These are phyloP conservation scores for Mixornis gularis DNA, from an alignment of 2,113 vertebrate species.

Conservation along the genomic window DNA sequence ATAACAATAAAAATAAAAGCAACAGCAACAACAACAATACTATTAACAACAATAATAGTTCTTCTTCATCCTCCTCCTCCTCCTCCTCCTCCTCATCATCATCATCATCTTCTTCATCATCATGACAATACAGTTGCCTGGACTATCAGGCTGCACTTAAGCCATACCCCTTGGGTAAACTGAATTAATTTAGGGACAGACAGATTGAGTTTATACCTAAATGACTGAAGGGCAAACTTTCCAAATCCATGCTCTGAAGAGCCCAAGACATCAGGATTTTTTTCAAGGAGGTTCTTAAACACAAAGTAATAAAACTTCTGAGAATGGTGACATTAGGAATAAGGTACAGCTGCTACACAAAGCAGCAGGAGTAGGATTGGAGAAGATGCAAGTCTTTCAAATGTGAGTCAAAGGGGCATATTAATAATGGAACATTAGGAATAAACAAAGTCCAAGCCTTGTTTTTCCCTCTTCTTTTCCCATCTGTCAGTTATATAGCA, in stretches of 20 bases:
- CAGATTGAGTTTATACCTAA: neutral
- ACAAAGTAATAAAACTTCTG: neutral
- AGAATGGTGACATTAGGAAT: neutral
- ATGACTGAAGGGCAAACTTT: neutral
- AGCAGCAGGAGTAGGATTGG: neutral
- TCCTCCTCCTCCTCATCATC: too few relatives aligned
- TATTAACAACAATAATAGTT: neutral
- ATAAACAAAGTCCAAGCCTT: neutral
- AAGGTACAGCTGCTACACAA: neutral
- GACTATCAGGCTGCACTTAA: neutral
- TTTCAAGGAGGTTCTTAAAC: neutral
- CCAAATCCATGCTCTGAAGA: neutral
- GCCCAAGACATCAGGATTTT: neutral
- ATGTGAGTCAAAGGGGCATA: neutral
- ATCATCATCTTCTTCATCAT: neutral
- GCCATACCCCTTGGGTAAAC: neutral
- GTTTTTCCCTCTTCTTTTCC: neutral
- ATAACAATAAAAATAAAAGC: too few relatives aligned
- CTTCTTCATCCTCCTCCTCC: too few relatives aligned
- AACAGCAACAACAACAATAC: neutral
- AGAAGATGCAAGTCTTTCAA: neutral
- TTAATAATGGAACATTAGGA: neutral
- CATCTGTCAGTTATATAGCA: neutral
- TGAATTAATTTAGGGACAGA: neutral
- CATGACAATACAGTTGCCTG: accelerated